Evolutionary conservation across 2,113 vertebrate genomes (phyloP).

Genomic region (Vulpes vulpes): DNA sequence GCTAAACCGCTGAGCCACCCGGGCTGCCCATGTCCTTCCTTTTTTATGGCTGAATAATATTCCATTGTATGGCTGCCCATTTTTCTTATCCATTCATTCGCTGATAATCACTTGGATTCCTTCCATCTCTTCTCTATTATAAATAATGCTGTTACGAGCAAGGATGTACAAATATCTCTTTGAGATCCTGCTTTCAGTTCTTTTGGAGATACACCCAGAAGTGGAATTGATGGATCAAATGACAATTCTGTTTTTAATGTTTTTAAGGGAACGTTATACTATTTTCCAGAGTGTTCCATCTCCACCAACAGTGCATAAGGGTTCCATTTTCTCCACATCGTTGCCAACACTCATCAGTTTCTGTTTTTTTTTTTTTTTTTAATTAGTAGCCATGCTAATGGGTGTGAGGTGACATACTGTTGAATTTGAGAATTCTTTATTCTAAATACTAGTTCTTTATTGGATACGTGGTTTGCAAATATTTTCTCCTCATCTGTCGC

Average conservation of each 20-base stretch:
- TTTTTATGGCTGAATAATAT: not conserved
- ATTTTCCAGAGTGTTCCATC: not conserved
- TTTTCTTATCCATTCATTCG: not conserved
- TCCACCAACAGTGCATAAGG: not conserved
- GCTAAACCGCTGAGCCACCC: too few species aligned
- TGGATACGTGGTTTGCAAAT: not conserved
- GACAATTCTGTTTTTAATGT: not conserved
- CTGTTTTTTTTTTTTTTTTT: not conserved
- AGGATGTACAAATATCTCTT: not conserved
- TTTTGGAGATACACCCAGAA: not conserved
- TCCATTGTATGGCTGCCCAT: not conserved
- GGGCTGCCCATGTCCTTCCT: not conserved
- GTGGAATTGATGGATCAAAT: not conserved
- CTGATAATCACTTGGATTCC: not conserved
- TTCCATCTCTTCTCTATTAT: not conserved
- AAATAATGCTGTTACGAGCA: not conserved
- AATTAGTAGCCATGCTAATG: not conserved
- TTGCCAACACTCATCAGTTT: not conserved
- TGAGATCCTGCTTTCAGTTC: not conserved
- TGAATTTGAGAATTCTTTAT: slow-evolving; percentile 43
- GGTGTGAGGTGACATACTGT: not conserved
- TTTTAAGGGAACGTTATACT: not conserved
- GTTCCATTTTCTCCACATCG: not conserved
- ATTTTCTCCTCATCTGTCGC: not conserved
- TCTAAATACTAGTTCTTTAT: not conserved